phyloP scores from a whole-genome alignment of 2,888 invertebrate species.

The Diaphora mendica region DNA sequence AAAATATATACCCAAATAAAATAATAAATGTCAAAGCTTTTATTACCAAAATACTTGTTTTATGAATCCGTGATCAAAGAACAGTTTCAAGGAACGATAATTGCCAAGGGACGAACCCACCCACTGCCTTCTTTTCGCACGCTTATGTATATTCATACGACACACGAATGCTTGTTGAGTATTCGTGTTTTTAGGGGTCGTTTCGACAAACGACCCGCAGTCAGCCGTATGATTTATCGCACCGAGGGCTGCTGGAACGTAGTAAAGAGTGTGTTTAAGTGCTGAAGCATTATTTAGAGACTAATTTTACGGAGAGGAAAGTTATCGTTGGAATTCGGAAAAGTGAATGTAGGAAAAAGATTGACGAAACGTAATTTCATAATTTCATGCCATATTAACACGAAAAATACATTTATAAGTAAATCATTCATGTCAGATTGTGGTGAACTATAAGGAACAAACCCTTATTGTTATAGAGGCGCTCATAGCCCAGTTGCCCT shows the following conservation, averaged over 20 bases:
- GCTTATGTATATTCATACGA: background rate
- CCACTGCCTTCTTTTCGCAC: background rate
- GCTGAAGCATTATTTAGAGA: background rate
- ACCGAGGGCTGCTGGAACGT: background rate
- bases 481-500: no score
- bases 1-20: no score
- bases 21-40: slow-evolving; percentile 9
- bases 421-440: no score
- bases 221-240: background rate
- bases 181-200: background rate
- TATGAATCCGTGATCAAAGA: slow-evolving; percentile 8
- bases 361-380: no score
- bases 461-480: no score
- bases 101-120: background rate
- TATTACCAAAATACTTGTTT: background rate
- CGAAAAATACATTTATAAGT: no score
- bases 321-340: background rate
- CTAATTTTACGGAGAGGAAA: background rate
- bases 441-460: no score
- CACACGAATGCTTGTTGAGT: background rate
- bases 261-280: background rate
- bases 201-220: background rate
- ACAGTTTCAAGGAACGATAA: background rate
- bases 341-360: no score
- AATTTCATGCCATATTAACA: no score